These are phyloP conservation scores for Lasioglossum pauxillum DNA, from an alignment of 2,888 invertebrate genomes.

Conservation along the genomic window DNA sequence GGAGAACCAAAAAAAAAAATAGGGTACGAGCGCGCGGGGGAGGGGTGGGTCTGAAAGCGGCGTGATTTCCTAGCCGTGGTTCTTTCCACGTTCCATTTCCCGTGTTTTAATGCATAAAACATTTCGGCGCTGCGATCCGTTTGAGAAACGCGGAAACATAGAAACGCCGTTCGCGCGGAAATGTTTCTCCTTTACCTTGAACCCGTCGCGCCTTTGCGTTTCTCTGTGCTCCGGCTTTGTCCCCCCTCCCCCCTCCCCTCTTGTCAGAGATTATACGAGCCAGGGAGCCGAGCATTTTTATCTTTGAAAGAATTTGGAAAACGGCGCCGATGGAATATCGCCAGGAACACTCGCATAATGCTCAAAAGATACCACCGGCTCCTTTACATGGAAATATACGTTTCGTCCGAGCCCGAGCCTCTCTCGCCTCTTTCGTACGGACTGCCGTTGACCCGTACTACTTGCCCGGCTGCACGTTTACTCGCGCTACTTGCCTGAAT, in stretches of 20 bases:
- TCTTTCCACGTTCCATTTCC: constrained; percentile 55
- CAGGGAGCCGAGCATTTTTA: background rate
- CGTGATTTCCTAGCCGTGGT: constrained; percentile 42
- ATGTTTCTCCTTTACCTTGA: constrained; percentile 7
- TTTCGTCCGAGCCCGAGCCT: background rate
- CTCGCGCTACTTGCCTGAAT: background rate
- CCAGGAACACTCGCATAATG: background rate
- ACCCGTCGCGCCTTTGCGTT: background rate
- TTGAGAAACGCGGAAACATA: constrained; percentile 36
- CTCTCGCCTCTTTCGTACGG: background rate
- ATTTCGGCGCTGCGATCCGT: constrained; percentile 43
- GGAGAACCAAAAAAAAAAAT: background rate
- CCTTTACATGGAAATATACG: background rate
- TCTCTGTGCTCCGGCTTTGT: background rate
- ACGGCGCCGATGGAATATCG: constrained; percentile 4
- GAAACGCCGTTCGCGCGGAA: constrained; percentile 22
- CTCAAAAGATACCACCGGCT: background rate
- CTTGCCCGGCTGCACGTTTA: background rate
- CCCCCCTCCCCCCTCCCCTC: fast-evolving
- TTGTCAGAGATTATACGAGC: background rate
- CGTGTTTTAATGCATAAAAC: constrained; percentile 59
- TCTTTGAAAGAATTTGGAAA: background rate
- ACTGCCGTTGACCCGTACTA: background rate
- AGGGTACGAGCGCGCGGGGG: background rate
- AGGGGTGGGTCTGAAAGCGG: constrained; percentile 27